Base-by-base conservation (phyloP, 2,797 vertebrate species). In the Myotis vivesi region DNA sequence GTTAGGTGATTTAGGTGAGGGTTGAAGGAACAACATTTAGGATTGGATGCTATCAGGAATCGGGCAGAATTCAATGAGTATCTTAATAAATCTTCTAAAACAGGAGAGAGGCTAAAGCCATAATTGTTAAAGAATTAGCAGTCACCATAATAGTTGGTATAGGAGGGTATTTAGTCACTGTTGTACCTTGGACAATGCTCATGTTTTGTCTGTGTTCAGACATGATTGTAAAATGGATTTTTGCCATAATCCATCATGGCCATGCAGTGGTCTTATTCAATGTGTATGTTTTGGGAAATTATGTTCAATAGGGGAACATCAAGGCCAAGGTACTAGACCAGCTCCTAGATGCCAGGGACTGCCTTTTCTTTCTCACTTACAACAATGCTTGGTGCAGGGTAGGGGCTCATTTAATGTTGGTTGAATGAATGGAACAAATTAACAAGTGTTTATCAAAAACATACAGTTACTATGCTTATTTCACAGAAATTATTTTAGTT, bases 401-500 rank as follows among this genome's bases (percentile, higher is more conserved):
- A 66, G 5, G 6, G 1, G 44, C 12, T 68, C 72, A 80, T 2
- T 76, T 62, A 51, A 51, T 23, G 17, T n/a, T 76, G 19, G 11
- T 69, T 62, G 23, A 75, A 66, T 76, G 22, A 87, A 33, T 53
- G 38, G 25, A 84, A 25, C 75, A 23, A 75, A 90, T 51, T 59
- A 87, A 25, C 33, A 80, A 80, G 12, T 85, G 25, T 49, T 69
- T 62, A 38, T 49, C 15, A 87, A 84, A 19, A 84, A 62, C 4
- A 81, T 28, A n/a, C 22, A 53, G 7, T 92, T 79, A n/a, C 19
- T 81, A 36, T 59, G 28, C 87, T 92, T 71, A 76, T 81, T 86
- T 93, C 19, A 72, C 55, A 57, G 51, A 86, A 87, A 87, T 75
- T 49, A 69, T 73, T 94, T 82, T 79, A 68, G 30, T 95, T 33